A percentile compares a stretch with the other conserved stretches of the same genome.
phyloP scores from a whole-genome alignment of 2,888 invertebrate species.

The Clitarchus hookeri region DNA sequence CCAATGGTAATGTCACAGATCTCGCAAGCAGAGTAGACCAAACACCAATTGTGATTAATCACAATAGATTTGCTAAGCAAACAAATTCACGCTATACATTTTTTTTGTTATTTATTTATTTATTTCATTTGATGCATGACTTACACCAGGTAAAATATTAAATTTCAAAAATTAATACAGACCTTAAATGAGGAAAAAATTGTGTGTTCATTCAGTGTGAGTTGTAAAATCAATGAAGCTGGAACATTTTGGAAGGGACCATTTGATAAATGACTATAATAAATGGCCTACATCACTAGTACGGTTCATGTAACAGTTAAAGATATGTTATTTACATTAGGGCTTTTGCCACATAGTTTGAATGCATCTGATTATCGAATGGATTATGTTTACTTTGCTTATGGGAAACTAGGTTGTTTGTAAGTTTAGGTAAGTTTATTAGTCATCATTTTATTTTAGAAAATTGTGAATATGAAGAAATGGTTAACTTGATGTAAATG shows the following conservation, averaged over 20 bases:
- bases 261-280: conserved; percentile 14
- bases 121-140: background rate
- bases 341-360: conserved; percentile 1
- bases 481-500: no score
- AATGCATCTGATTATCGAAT: background rate
- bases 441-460: background rate
- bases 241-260: conserved; percentile 14
- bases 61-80: no score
- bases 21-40: no score
- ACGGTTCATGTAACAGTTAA: background rate
- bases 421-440: background rate
- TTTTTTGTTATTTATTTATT: no score
- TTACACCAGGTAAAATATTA: background rate
- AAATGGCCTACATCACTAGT: background rate
- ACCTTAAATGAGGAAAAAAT: background rate
- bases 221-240: conserved; percentile 1
- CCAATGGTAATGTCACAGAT: no score
- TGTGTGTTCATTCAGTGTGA: background rate
- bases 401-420: background rate
- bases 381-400: background rate
- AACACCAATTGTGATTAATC: no score
- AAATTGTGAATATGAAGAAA: background rate
- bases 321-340: background rate
- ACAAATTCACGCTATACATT: no score
- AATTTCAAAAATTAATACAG: background rate